A percentile compares a stretch with the other conserved stretches of the same genome.
phyloP scores from a whole-genome alignment of 2,888 invertebrate genomes.

The Trimorus sp. region DNA sequence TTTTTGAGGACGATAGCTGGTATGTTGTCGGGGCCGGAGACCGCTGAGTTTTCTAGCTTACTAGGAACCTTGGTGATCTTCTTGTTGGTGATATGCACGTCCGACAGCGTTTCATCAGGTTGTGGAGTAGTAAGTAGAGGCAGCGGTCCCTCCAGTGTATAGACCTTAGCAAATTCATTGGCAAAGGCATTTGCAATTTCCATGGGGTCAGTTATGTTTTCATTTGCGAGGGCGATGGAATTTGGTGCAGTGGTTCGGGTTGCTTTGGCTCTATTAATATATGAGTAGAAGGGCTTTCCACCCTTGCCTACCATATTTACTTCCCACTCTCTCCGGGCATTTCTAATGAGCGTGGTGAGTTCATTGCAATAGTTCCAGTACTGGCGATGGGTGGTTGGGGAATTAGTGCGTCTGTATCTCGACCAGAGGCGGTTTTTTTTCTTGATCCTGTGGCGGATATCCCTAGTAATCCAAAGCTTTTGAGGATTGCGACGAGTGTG shows the following conservation, averaged over 20 bases:
- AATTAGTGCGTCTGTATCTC: not conserved
- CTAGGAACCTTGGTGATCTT: not conserved
- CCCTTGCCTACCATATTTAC: not conserved
- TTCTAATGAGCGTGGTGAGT: not conserved
- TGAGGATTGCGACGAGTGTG: not conserved
- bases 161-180: not conserved
- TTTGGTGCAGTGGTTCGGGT: not conserved
- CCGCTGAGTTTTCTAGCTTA: not conserved
- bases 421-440: constrained; percentile 3
- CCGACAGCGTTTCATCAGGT: constrained; percentile 1
- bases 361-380: constrained; percentile 1
- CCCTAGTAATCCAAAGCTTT: not conserved
- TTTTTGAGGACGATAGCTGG: not conserved
- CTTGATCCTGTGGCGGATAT: not conserved
- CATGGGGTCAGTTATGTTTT: not conserved
- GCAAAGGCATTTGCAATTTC: constrained; percentile 3
- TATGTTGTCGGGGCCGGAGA: not conserved
- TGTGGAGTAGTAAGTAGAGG: not conserved
- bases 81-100: not conserved
- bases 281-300: constrained; percentile 1
- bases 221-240: not conserved
- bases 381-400: not conserved
- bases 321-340: not conserved
- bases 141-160: constrained; percentile 5
- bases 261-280: not conserved